Conservation (phyloP, 2,113 vertebrate species). For the Microcebus ravelobensis region DNA sequence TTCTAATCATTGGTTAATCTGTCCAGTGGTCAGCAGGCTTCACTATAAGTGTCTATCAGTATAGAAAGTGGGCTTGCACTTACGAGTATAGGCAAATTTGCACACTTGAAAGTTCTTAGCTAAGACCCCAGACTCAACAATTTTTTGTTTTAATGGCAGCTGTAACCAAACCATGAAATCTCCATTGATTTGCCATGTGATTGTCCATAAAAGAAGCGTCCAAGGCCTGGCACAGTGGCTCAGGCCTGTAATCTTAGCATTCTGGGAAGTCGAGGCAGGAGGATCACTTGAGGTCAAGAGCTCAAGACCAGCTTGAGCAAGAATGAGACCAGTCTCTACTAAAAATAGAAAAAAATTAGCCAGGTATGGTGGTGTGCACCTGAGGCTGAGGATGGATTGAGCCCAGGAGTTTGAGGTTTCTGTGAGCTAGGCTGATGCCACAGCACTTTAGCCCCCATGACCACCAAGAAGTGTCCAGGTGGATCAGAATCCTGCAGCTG, state of each 20-base stretch:
- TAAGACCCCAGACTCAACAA: background rate
- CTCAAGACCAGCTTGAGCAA: too few relatives aligned
- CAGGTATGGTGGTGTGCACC: too few relatives aligned
- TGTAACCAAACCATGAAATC: background rate
- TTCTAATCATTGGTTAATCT: background rate
- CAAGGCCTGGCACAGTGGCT: background rate
- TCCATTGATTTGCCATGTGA: background rate
- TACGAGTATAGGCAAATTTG: background rate
- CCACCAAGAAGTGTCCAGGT: background rate
- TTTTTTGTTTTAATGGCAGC: background rate
- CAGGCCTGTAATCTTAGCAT: too few relatives aligned
- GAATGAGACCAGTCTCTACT: too few relatives aligned
- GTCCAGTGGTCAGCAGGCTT: background rate
- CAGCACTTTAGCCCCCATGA: too few relatives aligned
- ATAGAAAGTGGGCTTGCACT: background rate
- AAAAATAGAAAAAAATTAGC: too few relatives aligned
- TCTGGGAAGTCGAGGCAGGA: too few relatives aligned
- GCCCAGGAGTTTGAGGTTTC: too few relatives aligned
- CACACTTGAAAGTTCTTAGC: background rate
- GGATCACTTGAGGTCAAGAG: too few relatives aligned
- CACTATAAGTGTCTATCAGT: background rate
- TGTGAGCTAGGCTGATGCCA: too few relatives aligned
- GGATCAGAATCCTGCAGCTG: background rate
- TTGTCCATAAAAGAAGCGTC: background rate
- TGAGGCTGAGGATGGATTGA: too few relatives aligned